These are phyloP conservation scores for Danionella cerebrum DNA, from an alignment of 2,113 vertebrate species.

Conservation along the genomic window DNA sequence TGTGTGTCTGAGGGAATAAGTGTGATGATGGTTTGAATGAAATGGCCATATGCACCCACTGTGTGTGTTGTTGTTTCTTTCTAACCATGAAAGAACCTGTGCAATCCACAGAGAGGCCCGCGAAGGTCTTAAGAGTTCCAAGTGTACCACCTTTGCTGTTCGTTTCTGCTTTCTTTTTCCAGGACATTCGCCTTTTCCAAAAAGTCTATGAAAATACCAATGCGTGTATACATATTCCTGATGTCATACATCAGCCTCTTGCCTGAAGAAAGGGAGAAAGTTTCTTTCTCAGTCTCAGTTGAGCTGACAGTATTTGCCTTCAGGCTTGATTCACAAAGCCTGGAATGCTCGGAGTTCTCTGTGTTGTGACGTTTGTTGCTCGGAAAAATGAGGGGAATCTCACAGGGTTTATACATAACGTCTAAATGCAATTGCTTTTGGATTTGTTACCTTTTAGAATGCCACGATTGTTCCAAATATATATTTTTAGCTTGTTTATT, in stretches of 20 bases:
- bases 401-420: slow-evolving; percentile 31
- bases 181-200: background rate
- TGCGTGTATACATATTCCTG: background rate
- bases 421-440: background rate
- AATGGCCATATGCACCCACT: background rate
- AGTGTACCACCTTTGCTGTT: too few species aligned
- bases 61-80: too few species aligned
- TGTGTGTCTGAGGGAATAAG: slow-evolving; percentile 11
- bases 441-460: background rate
- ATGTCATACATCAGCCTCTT: background rate
- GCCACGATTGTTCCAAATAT: background rate
- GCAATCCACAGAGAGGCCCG: too few species aligned
- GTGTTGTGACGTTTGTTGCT: background rate
- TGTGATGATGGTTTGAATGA: slow-evolving; percentile 1
- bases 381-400: slow-evolving; percentile 48
- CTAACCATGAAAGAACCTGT: too few species aligned
- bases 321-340: background rate
- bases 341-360: slow-evolving; percentile 29
- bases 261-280: background rate
- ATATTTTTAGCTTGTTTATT: background rate
- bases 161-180: background rate
- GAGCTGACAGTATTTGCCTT: slow-evolving; percentile 12
- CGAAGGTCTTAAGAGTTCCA: too few species aligned
- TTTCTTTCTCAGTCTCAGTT: background rate
- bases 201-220: background rate